These are phyloP conservation scores for Caenorhabditis sp. DNA, from an alignment of 2,888 invertebrate genomes.

Conservation along the genomic window DNA sequence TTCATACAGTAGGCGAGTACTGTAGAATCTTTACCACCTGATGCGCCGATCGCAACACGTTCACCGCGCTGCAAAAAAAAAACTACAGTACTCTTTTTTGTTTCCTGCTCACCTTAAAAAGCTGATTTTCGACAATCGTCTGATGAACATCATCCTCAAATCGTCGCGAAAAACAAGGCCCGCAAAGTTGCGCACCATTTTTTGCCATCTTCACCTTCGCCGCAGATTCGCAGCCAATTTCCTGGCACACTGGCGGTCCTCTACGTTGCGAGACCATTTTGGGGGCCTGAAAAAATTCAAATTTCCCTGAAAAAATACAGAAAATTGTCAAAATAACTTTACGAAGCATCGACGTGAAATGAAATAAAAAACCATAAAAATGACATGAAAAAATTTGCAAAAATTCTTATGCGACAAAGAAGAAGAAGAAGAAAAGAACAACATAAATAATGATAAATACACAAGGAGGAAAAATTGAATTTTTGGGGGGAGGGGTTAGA, in stretches of 20 bases:
- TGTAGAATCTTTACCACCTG: constrained; percentile 82
- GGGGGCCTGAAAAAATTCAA: too few relatives aligned
- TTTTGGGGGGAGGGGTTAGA: too few relatives aligned
- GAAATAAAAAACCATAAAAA: too few relatives aligned
- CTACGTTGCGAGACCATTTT: background rate
- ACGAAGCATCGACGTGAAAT: too few relatives aligned
- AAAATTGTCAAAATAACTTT: too few relatives aligned
- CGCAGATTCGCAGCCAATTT: background rate
- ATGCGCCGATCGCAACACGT: constrained; percentile 69
- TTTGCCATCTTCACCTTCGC: constrained; percentile 61
- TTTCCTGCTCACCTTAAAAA: constrained; percentile 49
- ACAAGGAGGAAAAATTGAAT: background rate
- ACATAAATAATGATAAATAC: background rate
- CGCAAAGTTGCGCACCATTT: constrained; percentile 61
- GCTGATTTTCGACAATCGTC: constrained; percentile 59
- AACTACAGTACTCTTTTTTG: background rate
- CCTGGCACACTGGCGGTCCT: constrained; percentile 27
- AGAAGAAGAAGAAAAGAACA: background rate
- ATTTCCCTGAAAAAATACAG: too few relatives aligned
- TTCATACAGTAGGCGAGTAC: constrained; percentile 88
- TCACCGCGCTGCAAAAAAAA: constrained; percentile 53
- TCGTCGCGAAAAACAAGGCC: constrained; percentile 60
- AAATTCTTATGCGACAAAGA: background rate
- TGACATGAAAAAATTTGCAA: too few relatives aligned
- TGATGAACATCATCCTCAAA: constrained; percentile 71